Percentiles rank a stretch among this genome's conserved stretches.
These are phyloP conservation scores for Brachypodius melanocephalos DNA, from an alignment of 2,113 vertebrate genomes.

Conservation along the genomic window DNA sequence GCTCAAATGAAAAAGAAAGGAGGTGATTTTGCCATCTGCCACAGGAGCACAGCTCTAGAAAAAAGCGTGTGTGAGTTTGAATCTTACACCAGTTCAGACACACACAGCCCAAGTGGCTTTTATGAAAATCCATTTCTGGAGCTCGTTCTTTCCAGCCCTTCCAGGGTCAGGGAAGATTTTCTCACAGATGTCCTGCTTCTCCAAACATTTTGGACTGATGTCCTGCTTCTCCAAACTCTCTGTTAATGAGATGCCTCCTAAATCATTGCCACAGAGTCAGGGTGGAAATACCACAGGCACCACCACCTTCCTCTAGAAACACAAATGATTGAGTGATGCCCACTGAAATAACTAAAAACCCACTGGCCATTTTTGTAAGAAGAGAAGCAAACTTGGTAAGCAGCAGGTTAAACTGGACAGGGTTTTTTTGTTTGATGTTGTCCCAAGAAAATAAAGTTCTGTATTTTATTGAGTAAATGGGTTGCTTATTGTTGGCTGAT, in stretches of 20 bases:
- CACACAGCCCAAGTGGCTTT: background rate
- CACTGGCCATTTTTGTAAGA: background rate
- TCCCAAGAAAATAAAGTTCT: background rate
- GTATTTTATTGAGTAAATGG: background rate
- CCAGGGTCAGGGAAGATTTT: background rate
- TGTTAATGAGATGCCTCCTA: background rate
- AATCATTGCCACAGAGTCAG: background rate
- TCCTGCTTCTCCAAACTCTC: background rate
- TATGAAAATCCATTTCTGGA: background rate
- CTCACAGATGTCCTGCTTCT: background rate
- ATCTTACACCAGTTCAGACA: background rate
- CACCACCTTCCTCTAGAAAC: background rate
- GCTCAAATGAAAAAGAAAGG: background rate
- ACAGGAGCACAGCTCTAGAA: background rate
- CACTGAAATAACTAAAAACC: background rate
- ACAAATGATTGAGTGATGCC: background rate
- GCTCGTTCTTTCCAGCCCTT: background rate
- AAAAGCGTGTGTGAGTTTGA: background rate
- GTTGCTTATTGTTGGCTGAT: background rate
- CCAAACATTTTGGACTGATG: background rate
- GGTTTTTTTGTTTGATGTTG: background rate
- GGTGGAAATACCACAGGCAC: background rate
- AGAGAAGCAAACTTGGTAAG: background rate
- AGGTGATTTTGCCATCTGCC: background rate
- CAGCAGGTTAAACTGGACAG: background rate